Conservation (phyloP, 30 jellyfish, hydroid and myxozoan genomes). For the Chrysaora quinquecirrha region DNA sequence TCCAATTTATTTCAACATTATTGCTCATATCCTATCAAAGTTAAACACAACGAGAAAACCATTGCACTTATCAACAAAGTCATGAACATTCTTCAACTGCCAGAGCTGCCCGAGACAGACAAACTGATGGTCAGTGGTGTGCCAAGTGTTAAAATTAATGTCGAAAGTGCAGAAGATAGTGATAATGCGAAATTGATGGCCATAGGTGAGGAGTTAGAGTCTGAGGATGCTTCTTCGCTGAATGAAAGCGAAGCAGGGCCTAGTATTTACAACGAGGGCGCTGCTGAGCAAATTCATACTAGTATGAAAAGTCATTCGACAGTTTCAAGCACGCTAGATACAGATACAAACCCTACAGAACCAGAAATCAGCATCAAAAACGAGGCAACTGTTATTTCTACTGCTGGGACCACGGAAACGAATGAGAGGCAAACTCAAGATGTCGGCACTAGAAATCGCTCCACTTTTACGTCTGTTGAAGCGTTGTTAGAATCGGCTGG, state of each 20-base stretch:
- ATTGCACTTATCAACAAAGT: conserved; percentile 23
- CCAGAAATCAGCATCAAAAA: no score
- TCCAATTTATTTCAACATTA: conserved; percentile 41
- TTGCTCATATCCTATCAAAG: conserved; percentile 34
- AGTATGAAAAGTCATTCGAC: no score
- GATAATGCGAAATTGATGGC: not conserved
- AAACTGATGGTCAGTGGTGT: not conserved
- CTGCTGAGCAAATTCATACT: no score
- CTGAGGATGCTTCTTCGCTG: not conserved
- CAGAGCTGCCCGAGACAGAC: conserved; percentile 32
- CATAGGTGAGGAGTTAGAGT: not conserved
- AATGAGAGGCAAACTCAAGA: not conserved
- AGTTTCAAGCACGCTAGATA: no score
- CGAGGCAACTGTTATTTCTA: not conserved
- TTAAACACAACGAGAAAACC: conserved; percentile 37
- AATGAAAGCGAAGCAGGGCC: no score
- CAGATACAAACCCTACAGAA: no score
- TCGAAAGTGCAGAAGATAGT: not conserved
- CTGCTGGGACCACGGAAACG: not conserved
- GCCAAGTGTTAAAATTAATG: conserved; percentile 5
- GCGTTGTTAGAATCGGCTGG: not conserved
- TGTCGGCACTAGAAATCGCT: not conserved
- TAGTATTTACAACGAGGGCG: no score
- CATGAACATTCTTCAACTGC: conserved; percentile 23
- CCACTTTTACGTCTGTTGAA: not conserved